Percentiles rank a stretch among this genome's conserved stretches.
phyloP scores from a whole-genome alignment of 2,113 vertebrate genomes.

The Ptychochromis oligacanthus region DNA sequence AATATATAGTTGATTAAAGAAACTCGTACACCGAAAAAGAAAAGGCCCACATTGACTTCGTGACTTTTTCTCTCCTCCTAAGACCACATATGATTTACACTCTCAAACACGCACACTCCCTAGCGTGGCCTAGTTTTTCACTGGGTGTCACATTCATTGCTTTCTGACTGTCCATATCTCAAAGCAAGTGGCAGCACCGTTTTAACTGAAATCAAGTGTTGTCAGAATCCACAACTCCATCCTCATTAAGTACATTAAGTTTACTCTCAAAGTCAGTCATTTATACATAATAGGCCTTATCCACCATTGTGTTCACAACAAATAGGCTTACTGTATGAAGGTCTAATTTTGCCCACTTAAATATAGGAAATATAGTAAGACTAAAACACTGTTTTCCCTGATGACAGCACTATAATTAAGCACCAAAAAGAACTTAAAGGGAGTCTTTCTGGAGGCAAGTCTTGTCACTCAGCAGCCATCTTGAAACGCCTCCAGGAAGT shows the following conservation, averaged over 20 bases:
- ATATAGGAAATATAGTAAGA: background rate
- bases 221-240: background rate
- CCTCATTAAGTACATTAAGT: background rate
- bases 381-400: background rate
- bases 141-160: background rate
- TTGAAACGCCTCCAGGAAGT: no score
- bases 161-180: background rate
- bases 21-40: background rate
- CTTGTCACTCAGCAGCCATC: no score
- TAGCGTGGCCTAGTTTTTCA: background rate
- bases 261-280: background rate
- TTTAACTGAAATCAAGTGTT: background rate
- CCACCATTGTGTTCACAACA: background rate
- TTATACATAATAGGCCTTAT: background rate
- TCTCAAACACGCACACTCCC: background rate
- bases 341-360: background rate
- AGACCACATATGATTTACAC: constrained; percentile 2
- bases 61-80: background rate
- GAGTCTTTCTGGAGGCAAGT: no score
- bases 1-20: background rate
- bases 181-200: background rate
- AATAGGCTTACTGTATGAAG: background rate
- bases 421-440: background rate
- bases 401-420: background rate
- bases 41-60: background rate